A percentile compares a stretch with the other conserved stretches of the same genome.
These are phyloP conservation scores for Eupithecia inturbata DNA, from an alignment of 2,888 invertebrate genomes.

Conservation along the genomic window DNA sequence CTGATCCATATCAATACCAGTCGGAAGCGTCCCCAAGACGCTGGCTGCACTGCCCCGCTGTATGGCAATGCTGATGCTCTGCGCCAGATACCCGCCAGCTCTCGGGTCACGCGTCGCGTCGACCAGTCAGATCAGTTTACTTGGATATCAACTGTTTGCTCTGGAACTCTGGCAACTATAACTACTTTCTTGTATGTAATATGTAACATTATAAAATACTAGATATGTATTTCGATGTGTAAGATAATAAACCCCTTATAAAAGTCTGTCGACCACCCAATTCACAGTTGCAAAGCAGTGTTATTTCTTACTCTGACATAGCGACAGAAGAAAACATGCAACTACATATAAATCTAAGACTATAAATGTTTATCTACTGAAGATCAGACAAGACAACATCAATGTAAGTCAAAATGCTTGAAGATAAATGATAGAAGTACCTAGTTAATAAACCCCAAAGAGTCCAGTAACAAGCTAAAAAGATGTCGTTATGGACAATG, in stretches of 20 bases:
- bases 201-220: no score
- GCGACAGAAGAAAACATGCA: background rate
- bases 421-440: background rate
- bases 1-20: no score
- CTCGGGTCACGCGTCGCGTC: no score
- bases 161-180: slow-evolving; percentile 17
- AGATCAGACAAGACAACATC: background rate
- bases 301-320: background rate
- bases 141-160: slow-evolving; percentile 23
- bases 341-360: background rate
- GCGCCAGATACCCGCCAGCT: no score
- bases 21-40: no score
- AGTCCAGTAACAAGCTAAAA: slow-evolving; percentile 7
- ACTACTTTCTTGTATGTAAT: no score
- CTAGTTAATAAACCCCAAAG: background rate
- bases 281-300: background rate
- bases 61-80: no score
- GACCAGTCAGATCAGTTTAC: slow-evolving; percentile 18
- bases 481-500: slow-evolving; percentile 9
- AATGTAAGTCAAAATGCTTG: background rate
- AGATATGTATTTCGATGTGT: background rate
- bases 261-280: background rate
- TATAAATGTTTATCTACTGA: background rate
- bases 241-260: background rate
- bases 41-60: no score